Evolutionary conservation across 2,113 vertebrate species (phyloP).

Genomic region (Gnathonemus longibarbis): DNA sequence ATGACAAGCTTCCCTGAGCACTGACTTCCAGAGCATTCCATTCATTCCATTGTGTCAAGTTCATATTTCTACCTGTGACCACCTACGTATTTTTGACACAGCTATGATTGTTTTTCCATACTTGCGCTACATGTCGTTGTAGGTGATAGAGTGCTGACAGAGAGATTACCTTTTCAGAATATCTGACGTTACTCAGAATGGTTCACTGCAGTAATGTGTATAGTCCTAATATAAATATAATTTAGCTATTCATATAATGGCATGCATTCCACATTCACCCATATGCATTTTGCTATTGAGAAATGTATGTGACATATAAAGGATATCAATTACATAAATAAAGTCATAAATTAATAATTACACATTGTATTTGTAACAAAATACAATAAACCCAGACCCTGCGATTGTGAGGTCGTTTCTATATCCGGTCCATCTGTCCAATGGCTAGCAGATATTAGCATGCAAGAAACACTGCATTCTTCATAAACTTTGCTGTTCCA

Average conservation of each 20-base stretch:
- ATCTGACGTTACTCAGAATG: not conserved
- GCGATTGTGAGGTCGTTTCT: not conserved
- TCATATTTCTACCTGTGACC: not conserved
- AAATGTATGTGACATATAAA: not conserved
- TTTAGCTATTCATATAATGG: not conserved
- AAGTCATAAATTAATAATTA: not conserved
- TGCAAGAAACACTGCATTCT: not conserved
- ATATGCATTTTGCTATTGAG: not conserved
- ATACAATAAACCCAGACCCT: not conserved
- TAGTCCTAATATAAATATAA: not conserved
- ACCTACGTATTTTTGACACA: not conserved
- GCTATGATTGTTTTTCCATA: not conserved
- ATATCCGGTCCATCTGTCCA: not conserved
- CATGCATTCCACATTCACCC: not conserved
- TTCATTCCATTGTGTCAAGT: not conserved
- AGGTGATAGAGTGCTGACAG: not conserved
- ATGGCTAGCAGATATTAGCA: not conserved
- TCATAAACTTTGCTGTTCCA: slow-evolving; percentile 2
- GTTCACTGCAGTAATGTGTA: not conserved
- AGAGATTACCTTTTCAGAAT: not conserved
- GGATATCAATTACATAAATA: not conserved
- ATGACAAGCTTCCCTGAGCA: not conserved
- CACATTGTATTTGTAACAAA: not conserved
- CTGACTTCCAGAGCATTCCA: not conserved
- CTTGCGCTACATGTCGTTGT: not conserved